Conservation (phyloP, 2,888 invertebrate species). For the Nemoura dubitans region DNA sequence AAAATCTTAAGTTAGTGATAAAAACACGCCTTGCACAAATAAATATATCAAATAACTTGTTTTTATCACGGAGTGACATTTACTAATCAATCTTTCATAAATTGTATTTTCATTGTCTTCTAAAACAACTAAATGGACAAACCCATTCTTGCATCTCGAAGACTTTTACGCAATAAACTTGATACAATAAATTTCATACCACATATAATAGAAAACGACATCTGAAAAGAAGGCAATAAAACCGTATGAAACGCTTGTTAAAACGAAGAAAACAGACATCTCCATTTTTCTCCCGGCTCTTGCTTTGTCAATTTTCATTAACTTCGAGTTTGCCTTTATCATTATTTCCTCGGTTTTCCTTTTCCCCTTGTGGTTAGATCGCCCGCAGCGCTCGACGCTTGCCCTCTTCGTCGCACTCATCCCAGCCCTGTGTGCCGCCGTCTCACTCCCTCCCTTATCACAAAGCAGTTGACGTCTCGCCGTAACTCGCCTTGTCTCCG, state of each 20-base stretch:
- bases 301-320: background rate
- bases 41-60: too few species aligned
- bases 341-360: background rate
- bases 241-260: background rate
- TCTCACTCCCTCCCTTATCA: background rate
- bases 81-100: too few species aligned
- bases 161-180: too few species aligned
- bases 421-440: background rate
- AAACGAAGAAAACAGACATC: background rate
- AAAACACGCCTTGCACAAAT: too few species aligned
- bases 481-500: background rate
- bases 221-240: background rate
- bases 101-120: too few species aligned
- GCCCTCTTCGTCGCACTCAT: background rate
- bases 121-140: too few species aligned
- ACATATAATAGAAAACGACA: background rate
- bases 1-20: too few species aligned
- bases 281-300: background rate
- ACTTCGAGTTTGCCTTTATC: constrained; percentile 2
- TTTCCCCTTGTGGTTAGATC: background rate
- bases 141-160: too few species aligned
- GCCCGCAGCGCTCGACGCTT: background rate
- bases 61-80: too few species aligned
- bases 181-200: background rate
- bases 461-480: background rate